phyloP scores from a whole-genome alignment of 2,797 vertebrate genomes.

The Eulemur coronatus region DNA sequence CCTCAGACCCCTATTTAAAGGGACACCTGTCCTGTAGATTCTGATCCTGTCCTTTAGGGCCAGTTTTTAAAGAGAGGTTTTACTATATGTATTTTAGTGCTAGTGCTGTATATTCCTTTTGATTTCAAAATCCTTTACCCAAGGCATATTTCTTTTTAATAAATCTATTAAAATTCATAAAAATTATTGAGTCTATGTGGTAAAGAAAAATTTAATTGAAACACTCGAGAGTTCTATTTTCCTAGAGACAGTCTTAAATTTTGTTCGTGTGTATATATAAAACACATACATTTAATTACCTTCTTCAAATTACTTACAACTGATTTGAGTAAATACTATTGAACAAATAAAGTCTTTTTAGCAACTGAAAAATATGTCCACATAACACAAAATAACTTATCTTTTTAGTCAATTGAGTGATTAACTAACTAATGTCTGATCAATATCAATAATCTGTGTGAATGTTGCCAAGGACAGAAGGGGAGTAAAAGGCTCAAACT shows the following conservation, averaged over 20 bases:
- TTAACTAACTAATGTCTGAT: background rate
- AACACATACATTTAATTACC: background rate
- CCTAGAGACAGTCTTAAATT: background rate
- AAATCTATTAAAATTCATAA: background rate
- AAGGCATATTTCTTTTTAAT: background rate
- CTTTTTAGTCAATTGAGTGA: background rate
- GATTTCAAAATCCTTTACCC: background rate
- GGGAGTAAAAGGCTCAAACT: background rate
- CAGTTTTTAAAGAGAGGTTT: background rate
- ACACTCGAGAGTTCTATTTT: constrained; percentile 6
- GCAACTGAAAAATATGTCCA: background rate
- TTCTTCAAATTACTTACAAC: constrained; percentile 2
- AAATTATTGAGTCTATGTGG: background rate
- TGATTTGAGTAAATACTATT: background rate
- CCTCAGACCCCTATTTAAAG: background rate
- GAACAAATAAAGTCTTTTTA: background rate
- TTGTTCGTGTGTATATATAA: background rate
- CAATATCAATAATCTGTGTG: background rate
- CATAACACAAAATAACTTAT: background rate
- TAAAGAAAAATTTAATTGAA: background rate
- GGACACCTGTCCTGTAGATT: background rate
- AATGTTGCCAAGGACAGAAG: background rate
- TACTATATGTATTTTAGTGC: background rate
- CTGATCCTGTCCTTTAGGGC: background rate
- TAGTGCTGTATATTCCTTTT: background rate